Base-by-base conservation (phyloP, 2,888 invertebrate species). In the Junonia oenone region DNA sequence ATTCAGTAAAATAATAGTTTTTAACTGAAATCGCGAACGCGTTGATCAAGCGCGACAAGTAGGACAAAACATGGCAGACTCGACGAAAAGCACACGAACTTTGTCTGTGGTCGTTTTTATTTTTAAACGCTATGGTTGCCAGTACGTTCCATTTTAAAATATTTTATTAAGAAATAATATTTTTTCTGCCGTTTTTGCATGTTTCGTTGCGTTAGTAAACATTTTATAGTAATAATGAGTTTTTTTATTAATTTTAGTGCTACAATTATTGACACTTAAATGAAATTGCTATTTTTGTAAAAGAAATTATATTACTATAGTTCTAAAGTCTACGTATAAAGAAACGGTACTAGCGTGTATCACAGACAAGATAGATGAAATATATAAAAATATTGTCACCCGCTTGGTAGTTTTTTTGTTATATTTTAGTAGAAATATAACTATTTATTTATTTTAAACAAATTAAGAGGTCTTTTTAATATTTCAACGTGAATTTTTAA, bases 21-120 rank as follows among this genome's bases (percentile, higher is more conserved):
- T 62, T 68, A 80, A 81, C 80, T 78, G 73, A 78, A 83, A 81
- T 80, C 85, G 80, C 83, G 72, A 83, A 86, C 79, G 87, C 87
- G 85, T 87, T 83, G 82, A 81, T 81, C 84, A 84, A 89, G 83
- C 89, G 87, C 90, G 89, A 91, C 88, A 90, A 88, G 88, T 89
- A 89, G 81, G 84, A 89, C 89, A 90, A 90, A 91, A 91, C 90
- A 91, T 91, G 90, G 90, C 90, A 88, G 90, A 83, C 86, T 79
- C 77, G 66, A 69, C 65, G 79, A 86, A 86, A 84, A 82, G 81
- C 81, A 78, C 79, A 81, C 74, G 78, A 81, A 81, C 68, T 63
- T 86, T 82, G 81, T 89, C 87, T 89, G 71, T 88, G 86, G 78
- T 75, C 63, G 55, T 79, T 80, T 65, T 81, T 79, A 74, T 78